Conservation (phyloP, 2,797 vertebrate species). For the Rhinoraja longicauda region DNA sequence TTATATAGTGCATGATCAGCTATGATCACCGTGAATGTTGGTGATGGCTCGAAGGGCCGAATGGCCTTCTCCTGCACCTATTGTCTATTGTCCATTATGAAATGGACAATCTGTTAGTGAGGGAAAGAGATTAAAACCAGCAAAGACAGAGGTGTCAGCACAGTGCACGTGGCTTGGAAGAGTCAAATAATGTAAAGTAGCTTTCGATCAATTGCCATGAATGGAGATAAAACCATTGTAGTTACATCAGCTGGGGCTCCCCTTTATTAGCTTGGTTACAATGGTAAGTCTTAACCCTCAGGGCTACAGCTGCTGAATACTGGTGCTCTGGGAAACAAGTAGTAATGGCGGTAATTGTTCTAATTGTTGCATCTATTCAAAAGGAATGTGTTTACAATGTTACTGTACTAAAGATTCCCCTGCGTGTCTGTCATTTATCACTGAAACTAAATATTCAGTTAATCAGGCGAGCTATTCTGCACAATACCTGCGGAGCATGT, state of each 20-base stretch:
- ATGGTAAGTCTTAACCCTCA: background rate
- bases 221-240: background rate
- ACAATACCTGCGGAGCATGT: background rate
- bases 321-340: background rate
- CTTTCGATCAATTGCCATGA: background rate
- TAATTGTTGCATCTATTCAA: background rate
- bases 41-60: no score
- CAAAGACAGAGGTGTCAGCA: background rate
- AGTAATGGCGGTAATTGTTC: background rate
- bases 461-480: background rate
- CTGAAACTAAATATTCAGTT: background rate
- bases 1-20: no score
- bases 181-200: background rate
- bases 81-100: no score
- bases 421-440: background rate
- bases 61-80: no score
- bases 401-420: background rate
- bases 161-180: background rate
- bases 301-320: background rate
- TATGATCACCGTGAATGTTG: no score
- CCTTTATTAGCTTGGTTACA: background rate
- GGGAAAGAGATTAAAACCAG: background rate
- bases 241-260: background rate
- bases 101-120: background rate
- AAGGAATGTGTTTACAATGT: background rate